These are phyloP conservation scores for Macheiramphus alcinus DNA, from an alignment of 2,113 vertebrate genomes.

Conservation along the genomic window DNA sequence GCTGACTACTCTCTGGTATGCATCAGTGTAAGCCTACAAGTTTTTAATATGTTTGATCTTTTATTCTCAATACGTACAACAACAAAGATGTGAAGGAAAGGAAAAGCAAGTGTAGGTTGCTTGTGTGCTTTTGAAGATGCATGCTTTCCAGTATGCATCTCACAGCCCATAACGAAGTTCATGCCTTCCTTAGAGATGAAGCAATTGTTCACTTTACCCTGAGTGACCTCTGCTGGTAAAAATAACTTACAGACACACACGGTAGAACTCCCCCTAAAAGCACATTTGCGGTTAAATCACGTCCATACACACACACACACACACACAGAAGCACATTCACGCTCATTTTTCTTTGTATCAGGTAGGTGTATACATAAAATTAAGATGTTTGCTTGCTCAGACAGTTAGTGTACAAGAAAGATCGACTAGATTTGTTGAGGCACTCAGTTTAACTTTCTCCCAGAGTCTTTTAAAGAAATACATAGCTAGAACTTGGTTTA, in stretches of 20 bases:
- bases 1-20: background rate
- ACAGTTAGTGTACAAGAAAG: background rate
- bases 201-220: conserved; percentile 62
- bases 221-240: conserved; percentile 72
- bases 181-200: background rate
- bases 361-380: background rate
- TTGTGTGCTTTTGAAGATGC: background rate
- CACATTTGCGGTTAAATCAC: background rate
- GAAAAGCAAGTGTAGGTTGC: background rate
- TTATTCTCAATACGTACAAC: background rate
- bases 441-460: background rate
- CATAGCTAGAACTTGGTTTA: background rate
- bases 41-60: background rate
- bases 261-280: background rate
- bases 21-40: background rate
- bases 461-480: background rate
- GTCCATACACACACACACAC: accelerated
- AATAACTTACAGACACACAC: background rate
- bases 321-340: background rate
- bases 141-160: background rate
- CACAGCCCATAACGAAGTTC: background rate
- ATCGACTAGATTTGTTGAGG: background rate
- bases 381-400: background rate
- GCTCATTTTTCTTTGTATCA: background rate
- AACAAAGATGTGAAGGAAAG: background rate